phyloP scores from a whole-genome alignment of 30 jellyfish, hydroid and myxozoan species.

The Aurelia aurita region DNA sequence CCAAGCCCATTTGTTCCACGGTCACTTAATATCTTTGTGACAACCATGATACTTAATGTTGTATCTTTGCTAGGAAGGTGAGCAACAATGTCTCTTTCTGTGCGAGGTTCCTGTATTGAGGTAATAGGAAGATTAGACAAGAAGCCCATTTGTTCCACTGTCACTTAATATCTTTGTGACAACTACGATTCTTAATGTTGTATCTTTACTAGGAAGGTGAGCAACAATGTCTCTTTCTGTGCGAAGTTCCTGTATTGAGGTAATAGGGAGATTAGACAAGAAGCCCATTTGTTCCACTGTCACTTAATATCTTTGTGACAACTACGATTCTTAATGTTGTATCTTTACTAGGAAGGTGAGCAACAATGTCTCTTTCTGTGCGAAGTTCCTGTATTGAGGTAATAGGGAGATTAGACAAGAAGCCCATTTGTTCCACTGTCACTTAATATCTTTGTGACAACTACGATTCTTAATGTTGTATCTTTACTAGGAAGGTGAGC shows the following conservation, averaged over 20 bases:
- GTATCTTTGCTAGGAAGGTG: slow-evolving; percentile 90
- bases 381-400: slow-evolving; percentile 8
- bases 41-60: slow-evolving; percentile 93
- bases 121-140: not conserved
- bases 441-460: slow-evolving; percentile 92
- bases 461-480: slow-evolving; percentile 89
- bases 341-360: slow-evolving; percentile 86
- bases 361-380: slow-evolving; percentile 77
- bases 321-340: slow-evolving; percentile 91
- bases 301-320: slow-evolving; percentile 94
- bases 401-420: not conserved
- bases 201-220: slow-evolving; percentile 86
- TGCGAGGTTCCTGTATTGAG: slow-evolving; percentile 26
- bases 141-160: slow-evolving; percentile 87
- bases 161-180: slow-evolving; percentile 96
- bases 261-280: not conserved
- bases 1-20: slow-evolving; percentile 98
- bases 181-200: slow-evolving; percentile 89
- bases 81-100: slow-evolving; percentile 79
- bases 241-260: slow-evolving; percentile 10
- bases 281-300: slow-evolving; percentile 89
- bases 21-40: slow-evolving; percentile 95
- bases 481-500: slow-evolving; percentile 89
- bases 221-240: slow-evolving; percentile 80
- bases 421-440: slow-evolving; percentile 94